Evolutionary conservation across 2,888 invertebrate genomes (phyloP), one percentile per base, ranked within the genome.

Genomic region (Himalopsyche kuldschensis): DNA sequence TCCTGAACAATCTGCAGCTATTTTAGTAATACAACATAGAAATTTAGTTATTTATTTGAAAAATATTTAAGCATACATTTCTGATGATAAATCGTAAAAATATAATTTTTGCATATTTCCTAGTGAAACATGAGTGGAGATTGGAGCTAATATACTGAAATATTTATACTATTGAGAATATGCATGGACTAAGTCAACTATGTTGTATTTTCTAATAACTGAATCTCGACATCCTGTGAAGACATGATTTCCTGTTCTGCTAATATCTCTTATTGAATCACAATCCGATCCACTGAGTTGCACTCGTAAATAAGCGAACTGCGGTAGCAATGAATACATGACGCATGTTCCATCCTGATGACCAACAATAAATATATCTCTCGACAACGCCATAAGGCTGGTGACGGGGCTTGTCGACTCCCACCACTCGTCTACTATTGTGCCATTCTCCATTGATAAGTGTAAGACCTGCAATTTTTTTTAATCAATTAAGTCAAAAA

Each of bases 211-310:
- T 83, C 95, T 90, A 80, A 95, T 90, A 41, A 89, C 85, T 4
- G 92, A 90, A 88, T 96, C 95, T 85, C 95, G 90, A 87, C 94
- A 94, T 0, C 92, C 93, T 0, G 94, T 93, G 86, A 93, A 94
- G 46, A 95, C 89, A 91, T 92, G 91, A 88, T 91, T 91, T 3
- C 92, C 92, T 88, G 94, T 94, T 86, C 91, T 91, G 0, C 92
- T 89, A 35, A 95, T 89, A 87, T 93, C 93, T 88, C 95, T 92
- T 20, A 96, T 91, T 0, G 95, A 94, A 87, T 95, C 95, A 88
- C 93, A 94, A 87, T 95, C 94, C 0, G 95, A 91, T 0, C 95
- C 95, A 8, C 94, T 94, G n/a, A 95, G 89, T 84, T 94, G 93
- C 0, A 93, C 90, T 83, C 90, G 88, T 4, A 89, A 87, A 80